Evolutionary conservation across 1,140 invertebrate species (phyloP).

Genomic region (Arctopsyche grandis): DNA sequence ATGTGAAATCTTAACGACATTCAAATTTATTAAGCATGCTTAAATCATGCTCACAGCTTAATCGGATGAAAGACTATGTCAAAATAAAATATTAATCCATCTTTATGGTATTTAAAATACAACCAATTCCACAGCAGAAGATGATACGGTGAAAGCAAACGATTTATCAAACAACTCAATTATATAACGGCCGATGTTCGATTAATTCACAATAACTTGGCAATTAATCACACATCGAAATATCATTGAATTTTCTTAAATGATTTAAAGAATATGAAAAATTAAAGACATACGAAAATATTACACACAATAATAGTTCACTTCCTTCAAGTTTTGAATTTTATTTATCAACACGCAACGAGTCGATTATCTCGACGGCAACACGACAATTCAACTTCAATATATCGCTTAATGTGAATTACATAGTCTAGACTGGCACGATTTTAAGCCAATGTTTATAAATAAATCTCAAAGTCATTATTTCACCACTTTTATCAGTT

Average conservation of each 20-base stretch:
- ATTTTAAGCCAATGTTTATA: not conserved
- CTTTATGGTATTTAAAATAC: too few relatives aligned
- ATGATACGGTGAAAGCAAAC: not conserved
- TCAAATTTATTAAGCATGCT: too few relatives aligned
- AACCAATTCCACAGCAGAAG: too few relatives aligned
- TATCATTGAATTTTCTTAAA: too few relatives aligned
- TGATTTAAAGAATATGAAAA: too few relatives aligned
- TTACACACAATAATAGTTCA: not conserved
- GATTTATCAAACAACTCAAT: not conserved
- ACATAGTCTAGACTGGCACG: too few relatives aligned
- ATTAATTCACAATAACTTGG: not conserved
- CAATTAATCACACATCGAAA: not conserved
- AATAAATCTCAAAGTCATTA: not conserved
- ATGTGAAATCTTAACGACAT: too few relatives aligned
- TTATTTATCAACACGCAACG: slow-evolving; percentile 8
- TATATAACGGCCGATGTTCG: not conserved
- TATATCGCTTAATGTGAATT: too few relatives aligned
- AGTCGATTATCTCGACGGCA: not conserved
- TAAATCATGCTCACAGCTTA: too few relatives aligned
- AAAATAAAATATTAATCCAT: too few relatives aligned
- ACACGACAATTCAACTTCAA: not conserved
- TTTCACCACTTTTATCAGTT: not conserved
- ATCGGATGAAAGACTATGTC: too few relatives aligned
- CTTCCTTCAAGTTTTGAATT: not conserved
- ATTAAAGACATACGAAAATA: too few relatives aligned